Percentiles rank a stretch among this genome's conserved stretches.
phyloP scores from a whole-genome alignment of 92 coral and sea anemone genomes.

The Galaxea fascicularis region DNA sequence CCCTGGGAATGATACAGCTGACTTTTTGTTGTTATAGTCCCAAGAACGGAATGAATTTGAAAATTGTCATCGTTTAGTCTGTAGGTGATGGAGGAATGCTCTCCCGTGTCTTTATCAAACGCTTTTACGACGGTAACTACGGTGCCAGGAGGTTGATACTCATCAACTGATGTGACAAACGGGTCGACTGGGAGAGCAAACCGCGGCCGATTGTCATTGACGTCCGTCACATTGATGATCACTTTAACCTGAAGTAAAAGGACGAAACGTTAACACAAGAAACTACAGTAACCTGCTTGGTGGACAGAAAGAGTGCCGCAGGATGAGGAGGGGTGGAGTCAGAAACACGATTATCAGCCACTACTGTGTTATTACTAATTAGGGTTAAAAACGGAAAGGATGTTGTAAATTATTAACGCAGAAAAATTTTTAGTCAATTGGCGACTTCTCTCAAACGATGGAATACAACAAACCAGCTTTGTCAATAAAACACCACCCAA shows the following conservation, averaged over 20 bases:
- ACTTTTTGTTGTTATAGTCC: conserved; percentile 67
- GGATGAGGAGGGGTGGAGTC: no score
- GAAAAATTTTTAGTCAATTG: no score
- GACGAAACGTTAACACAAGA: not conserved
- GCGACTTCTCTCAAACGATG: no score
- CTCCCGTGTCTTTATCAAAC: conserved; percentile 76
- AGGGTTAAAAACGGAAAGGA: no score
- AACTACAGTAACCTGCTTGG: no score
- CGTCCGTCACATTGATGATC: conserved; percentile 75
- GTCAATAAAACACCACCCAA: no score
- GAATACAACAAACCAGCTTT: no score
- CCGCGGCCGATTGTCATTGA: conserved; percentile 93
- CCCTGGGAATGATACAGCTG: conserved; percentile 58
- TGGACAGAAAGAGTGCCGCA: no score
- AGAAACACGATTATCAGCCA: no score
- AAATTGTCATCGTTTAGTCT: conserved; percentile 69
- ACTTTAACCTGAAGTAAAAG: conserved; percentile 64
- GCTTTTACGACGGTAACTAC: conserved; percentile 75
- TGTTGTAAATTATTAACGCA: no score
- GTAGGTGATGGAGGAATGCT: conserved; percentile 67
- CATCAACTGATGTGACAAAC: conserved; percentile 71
- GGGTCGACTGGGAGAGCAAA: conserved; percentile 86
- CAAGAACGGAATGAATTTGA: conserved; percentile 65
- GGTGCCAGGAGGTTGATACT: conserved; percentile 55
- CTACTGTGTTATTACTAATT: no score